These are phyloP conservation scores for Oeneis ivallda DNA, from an alignment of 2,888 invertebrate genomes.

Conservation along the genomic window DNA sequence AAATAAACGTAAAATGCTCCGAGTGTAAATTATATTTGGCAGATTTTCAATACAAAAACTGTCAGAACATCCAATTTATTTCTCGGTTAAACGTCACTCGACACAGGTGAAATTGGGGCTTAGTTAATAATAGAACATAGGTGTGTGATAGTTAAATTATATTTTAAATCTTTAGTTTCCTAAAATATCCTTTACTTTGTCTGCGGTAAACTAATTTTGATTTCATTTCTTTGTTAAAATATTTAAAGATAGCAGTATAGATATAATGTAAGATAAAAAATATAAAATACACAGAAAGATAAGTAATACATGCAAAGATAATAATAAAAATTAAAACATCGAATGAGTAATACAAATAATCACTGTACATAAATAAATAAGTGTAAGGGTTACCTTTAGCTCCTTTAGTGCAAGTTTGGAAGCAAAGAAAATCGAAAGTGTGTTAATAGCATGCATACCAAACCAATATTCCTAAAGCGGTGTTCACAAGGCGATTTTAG, in stretches of 20 bases:
- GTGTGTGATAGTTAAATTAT: no score
- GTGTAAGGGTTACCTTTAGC: slow-evolving; percentile 64
- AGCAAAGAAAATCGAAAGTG: slow-evolving; percentile 60
- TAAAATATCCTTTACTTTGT: no score
- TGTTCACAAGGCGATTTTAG: no score
- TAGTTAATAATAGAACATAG: no score
- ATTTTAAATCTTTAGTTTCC: no score
- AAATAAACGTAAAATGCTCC: no score
- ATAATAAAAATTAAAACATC: slow-evolving; percentile 14
- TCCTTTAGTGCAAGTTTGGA: slow-evolving; percentile 65
- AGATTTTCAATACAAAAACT: no score
- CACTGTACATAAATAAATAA: slow-evolving; percentile 11
- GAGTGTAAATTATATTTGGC: no score
- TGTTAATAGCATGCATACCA: slow-evolving; percentile 55
- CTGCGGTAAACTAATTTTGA: background rate
- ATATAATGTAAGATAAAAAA: slow-evolving; percentile 15
- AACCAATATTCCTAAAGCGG: no score
- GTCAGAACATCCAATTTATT: no score
- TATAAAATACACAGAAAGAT: background rate
- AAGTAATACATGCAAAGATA: slow-evolving; percentile 22
- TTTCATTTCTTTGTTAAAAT: slow-evolving; percentile 25
- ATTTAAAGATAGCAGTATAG: slow-evolving; percentile 5
- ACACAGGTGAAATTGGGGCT: no score
- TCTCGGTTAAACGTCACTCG: no score
- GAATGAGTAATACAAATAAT: slow-evolving; percentile 21